phyloP scores from a whole-genome alignment of 2,888 invertebrate species.

The Ornithoptera alexandrae region DNA sequence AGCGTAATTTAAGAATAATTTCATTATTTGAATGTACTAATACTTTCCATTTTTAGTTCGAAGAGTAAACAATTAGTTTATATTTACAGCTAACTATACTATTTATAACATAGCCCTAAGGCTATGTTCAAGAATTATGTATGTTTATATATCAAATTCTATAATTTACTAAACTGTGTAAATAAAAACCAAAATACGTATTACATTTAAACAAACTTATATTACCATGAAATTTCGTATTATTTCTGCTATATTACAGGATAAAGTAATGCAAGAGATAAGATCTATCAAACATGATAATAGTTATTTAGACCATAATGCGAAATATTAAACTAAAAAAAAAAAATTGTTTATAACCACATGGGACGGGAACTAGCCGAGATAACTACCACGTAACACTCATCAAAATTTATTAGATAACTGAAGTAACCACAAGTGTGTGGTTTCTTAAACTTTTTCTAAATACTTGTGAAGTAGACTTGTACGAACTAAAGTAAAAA shows the following conservation, averaged over 20 bases:
- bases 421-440: conserved; percentile 5
- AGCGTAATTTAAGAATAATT: too few relatives aligned
- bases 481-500: neutral
- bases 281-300: conserved; percentile 3
- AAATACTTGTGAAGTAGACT: neutral
- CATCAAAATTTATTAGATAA: conserved; percentile 13
- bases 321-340: conserved; percentile 12
- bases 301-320: neutral
- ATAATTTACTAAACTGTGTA: neutral
- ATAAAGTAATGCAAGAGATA: conserved; percentile 18
- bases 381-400: neutral
- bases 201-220: neutral
- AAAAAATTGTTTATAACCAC: conserved; percentile 2
- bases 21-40: too few relatives aligned
- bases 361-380: conserved; percentile 9
- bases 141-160: neutral
- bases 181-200: neutral
- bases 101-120: too few relatives aligned
- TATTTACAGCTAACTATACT: too few relatives aligned
- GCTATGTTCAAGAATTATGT: too few relatives aligned
- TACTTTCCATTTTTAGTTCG: too few relatives aligned
- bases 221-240: neutral
- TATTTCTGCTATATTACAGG: neutral
- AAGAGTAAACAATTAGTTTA: too few relatives aligned
- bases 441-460: neutral